These are phyloP conservation scores for Tachysurus vachellii DNA, from an alignment of 2,113 vertebrate genomes.

Conservation along the genomic window DNA sequence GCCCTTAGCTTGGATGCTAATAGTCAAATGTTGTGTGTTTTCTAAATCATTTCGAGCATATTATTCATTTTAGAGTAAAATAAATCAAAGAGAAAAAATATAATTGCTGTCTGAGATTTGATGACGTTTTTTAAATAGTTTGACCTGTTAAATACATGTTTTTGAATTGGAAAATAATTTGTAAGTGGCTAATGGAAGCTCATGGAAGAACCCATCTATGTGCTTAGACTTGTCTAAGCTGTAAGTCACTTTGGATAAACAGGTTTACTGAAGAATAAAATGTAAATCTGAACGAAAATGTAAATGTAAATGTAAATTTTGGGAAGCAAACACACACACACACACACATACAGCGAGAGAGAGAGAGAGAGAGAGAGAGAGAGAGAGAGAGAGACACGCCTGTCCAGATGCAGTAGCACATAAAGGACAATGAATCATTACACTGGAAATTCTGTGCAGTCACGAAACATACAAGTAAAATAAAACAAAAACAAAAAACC, in stretches of 20 bases:
- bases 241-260: slow-evolving; percentile 1
- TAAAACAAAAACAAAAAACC: not conserved
- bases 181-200: not conserved
- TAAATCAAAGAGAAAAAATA: not conserved
- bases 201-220: not conserved
- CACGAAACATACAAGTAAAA: slow-evolving; percentile 24
- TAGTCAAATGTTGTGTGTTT: not conserved
- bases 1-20: not conserved
- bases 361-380: too few relatives aligned
- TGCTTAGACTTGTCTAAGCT: not conserved
- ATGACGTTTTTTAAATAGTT: not conserved
- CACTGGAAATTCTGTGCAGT: slow-evolving; percentile 42
- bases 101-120: not conserved
- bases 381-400: not conserved
- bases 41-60: not conserved
- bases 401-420: slow-evolving; percentile 21
- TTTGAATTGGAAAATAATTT: not conserved
- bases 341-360: not conserved
- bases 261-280: not conserved
- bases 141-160: not conserved
- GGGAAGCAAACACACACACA: slow-evolving; percentile 48
- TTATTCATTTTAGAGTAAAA: not conserved
- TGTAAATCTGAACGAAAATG: slow-evolving; percentile 4
- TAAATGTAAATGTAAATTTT: slow-evolving; percentile 18
- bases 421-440: slow-evolving; percentile 1